Evolutionary conservation across 2,888 invertebrate species (phyloP).

Genomic region (Chrysolina americana): DNA sequence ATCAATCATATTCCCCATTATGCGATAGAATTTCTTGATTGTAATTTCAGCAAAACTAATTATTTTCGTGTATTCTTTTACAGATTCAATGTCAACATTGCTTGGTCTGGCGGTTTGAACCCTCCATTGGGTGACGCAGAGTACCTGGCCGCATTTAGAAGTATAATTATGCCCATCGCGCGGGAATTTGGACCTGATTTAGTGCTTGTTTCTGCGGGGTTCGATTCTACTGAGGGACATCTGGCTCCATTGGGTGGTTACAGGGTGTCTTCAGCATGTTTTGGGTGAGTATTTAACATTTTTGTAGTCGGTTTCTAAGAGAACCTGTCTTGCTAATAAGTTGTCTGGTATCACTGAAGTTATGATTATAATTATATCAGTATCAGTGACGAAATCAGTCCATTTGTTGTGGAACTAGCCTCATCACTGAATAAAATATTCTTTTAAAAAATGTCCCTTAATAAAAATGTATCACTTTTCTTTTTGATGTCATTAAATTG

Average conservation of each 20-base stretch:
- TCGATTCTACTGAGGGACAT: conserved; percentile 97
- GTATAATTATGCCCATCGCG: conserved; percentile 96
- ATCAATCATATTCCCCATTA: no score
- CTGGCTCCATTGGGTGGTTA: conserved; percentile 97
- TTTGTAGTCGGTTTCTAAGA: not conserved
- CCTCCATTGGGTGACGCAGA: conserved; percentile 97
- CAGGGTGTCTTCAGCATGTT: conserved; percentile 93
- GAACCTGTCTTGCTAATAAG: no score
- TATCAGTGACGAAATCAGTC: no score
- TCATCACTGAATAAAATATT: no score
- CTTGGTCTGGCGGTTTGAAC: conserved; percentile 92
- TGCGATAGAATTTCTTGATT: not conserved
- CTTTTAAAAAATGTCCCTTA: no score
- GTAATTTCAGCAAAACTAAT: not conserved
- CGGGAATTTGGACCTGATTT: conserved; percentile 92
- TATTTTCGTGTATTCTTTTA: not conserved
- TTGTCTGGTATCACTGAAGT: no score
- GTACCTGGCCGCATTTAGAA: conserved; percentile 96
- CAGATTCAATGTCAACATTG: conserved; percentile 88
- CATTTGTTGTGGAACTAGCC: no score
- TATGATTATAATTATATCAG: no score
- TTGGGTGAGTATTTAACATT: conserved; percentile 76
- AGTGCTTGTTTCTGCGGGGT: conserved; percentile 97
- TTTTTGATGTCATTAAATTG: no score
- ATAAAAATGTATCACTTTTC: no score